These are phyloP conservation scores for Nothura maculosa DNA, from an alignment of 2,797 vertebrate genomes.

Conservation along the genomic window DNA sequence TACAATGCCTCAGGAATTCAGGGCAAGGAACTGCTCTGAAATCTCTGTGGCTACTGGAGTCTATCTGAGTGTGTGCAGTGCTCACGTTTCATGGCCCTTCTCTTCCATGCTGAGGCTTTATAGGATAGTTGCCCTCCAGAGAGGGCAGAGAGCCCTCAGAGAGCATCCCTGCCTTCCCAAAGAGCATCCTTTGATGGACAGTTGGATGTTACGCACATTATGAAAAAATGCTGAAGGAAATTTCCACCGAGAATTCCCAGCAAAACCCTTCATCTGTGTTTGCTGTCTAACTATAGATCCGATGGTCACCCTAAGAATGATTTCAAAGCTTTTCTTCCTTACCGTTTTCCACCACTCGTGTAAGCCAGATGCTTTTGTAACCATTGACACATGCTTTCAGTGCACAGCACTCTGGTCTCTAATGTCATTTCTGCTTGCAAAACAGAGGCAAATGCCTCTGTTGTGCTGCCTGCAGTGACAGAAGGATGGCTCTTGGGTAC, in stretches of 20 bases:
- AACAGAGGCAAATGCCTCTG: background rate
- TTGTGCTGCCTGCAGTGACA: background rate
- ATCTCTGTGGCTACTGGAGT: background rate
- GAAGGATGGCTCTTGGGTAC: background rate
- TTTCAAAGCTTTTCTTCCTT: background rate
- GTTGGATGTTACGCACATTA: rapidly evolving
- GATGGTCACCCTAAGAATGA: background rate
- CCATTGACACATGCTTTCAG: rapidly evolving
- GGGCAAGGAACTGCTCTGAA: background rate
- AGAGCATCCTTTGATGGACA: background rate
- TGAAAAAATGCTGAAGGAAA: background rate
- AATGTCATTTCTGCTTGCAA: background rate
- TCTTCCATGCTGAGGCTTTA: background rate
- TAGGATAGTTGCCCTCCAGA: background rate
- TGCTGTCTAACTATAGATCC: background rate
- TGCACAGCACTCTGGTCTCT: background rate
- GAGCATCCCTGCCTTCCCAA: no score
- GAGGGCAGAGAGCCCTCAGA: no score
- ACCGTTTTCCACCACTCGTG: background rate
- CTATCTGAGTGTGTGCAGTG: background rate
- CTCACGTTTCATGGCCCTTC: background rate
- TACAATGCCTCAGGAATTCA: background rate
- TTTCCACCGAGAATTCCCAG: background rate
- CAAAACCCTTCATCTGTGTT: background rate
- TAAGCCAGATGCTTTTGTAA: background rate